phyloP scores from a whole-genome alignment of 1,140 invertebrate genomes.

The Amphibalanus amphitrite region DNA sequence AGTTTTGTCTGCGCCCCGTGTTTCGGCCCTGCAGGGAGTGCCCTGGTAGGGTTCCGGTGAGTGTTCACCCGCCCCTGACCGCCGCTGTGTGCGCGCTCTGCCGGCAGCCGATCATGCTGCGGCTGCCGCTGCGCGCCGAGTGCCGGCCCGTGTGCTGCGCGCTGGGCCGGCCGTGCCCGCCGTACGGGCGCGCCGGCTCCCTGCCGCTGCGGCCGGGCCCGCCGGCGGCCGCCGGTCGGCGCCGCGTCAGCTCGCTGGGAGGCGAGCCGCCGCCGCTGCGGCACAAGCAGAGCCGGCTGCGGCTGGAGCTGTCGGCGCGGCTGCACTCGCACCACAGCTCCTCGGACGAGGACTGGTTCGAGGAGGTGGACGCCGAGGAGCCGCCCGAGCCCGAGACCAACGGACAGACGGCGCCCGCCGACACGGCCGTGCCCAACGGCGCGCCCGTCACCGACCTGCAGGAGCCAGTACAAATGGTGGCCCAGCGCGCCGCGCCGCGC shows the following conservation, averaged over 20 bases:
- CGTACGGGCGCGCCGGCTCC: too few species aligned
- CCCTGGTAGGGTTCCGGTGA: too few species aligned
- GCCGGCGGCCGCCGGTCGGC: too few species aligned
- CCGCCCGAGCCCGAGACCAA: background rate
- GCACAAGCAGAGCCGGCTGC: background rate
- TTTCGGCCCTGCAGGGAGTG: too few species aligned
- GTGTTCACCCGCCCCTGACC: too few species aligned
- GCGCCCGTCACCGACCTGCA: background rate
- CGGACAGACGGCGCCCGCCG: background rate
- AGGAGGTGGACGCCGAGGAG: conserved; percentile 20
- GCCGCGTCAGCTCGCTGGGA: background rate
- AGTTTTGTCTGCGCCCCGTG: too few species aligned
- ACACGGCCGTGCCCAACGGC: too few species aligned
- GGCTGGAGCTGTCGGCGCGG: conserved; percentile 13
- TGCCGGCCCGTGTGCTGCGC: background rate
- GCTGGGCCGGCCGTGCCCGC: background rate
- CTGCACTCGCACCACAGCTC: conserved; percentile 25
- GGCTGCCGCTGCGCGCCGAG: background rate
- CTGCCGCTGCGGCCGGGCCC: too few species aligned
- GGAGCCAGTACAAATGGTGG: background rate
- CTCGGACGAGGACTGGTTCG: conserved; percentile 27
- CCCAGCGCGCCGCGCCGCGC: background rate
- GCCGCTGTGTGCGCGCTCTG: background rate
- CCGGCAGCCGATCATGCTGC: background rate
- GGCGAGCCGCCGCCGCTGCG: background rate